Evolutionary conservation across 2,797 vertebrate genomes (phyloP), one percentile per base, ranked within the genome.

Genomic region (Choloepus didactylus): DNA sequence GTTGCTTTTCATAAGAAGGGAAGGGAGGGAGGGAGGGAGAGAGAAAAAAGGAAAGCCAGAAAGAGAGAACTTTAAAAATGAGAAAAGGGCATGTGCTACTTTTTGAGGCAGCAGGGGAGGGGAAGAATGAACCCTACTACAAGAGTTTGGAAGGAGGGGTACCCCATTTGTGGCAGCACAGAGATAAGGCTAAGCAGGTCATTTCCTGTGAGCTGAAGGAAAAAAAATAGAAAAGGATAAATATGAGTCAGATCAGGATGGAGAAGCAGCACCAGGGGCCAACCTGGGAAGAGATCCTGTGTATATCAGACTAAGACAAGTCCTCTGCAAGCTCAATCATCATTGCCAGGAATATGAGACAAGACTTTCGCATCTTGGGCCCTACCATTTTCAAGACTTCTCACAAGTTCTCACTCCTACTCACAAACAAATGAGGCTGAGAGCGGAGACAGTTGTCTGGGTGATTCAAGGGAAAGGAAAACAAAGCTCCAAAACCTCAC

Each of bases 291-390:
- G 56, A 56, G 12, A 23, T 35, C 25, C 25, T 51, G 19, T 1
- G 19, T 16, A 16, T 46, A 46, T 70, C 79, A 82, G 49, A 38
- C 12, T 35, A 6, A 64, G 76, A 12, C 41, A 46, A 82, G 2
- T 12, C 10, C 69, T 35, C 46, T 49, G 81, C 19, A 56, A 44
- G 51, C 69, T 8, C 82, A 23, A 69, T 15, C 0, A 41, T 16
- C 49, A 12, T 4, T 25, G 49, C 27, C 69, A 64, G 64, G 73
- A 46, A 29, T 0, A 5, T 0, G 21, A 89, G 56, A 66, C 70
- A 31, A 88, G 72, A 64, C 69, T 0, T 67, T 0, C 9, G 73
- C 4, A 0, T 46, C 64, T 70, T 14, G 25, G 66, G 0, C 0
- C 15, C n/a, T 25, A 25, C 41, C 27, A 19, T 60, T 56, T 66